Evolutionary conservation across 2,888 invertebrate genomes (phyloP).

Genomic region (Drosophila gaucha): DNA sequence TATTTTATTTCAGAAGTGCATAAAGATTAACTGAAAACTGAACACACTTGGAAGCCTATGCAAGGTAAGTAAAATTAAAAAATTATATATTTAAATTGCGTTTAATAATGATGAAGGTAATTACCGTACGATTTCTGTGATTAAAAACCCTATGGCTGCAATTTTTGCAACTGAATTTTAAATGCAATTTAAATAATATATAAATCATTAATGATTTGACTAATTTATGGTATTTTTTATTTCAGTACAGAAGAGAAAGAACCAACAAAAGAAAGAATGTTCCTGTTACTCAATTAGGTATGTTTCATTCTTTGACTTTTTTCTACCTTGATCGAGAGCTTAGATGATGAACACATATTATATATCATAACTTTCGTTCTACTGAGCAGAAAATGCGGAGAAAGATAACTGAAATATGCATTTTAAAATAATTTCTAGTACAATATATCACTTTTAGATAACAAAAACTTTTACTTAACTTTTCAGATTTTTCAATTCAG

Average conservation of each 20-base stretch:
- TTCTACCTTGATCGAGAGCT: background rate
- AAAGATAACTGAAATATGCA: conserved; percentile 47
- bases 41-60: no score
- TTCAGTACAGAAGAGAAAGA: conserved; percentile 17
- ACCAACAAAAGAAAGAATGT: background rate
- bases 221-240: conserved; percentile 18
- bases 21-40: no score
- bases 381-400: conserved; percentile 72
- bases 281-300: conserved; percentile 5
- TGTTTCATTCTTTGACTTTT: background rate
- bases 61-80: background rate
- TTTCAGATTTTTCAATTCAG: background rate
- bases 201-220: background rate
- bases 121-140: conserved; percentile 69
- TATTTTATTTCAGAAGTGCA: conserved; percentile 9
- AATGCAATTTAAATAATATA: background rate
- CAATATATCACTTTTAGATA: background rate
- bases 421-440: background rate
- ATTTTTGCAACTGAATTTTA: conserved; percentile 62
- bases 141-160: conserved; percentile 71
- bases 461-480: background rate
- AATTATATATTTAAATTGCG: background rate
- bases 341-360: conserved; percentile 63
- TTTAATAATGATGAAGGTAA: conserved; percentile 58
- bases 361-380: conserved; percentile 74